phyloP scores from a whole-genome alignment of 2,113 vertebrate genomes.

The Leucopsar rothschildi region DNA sequence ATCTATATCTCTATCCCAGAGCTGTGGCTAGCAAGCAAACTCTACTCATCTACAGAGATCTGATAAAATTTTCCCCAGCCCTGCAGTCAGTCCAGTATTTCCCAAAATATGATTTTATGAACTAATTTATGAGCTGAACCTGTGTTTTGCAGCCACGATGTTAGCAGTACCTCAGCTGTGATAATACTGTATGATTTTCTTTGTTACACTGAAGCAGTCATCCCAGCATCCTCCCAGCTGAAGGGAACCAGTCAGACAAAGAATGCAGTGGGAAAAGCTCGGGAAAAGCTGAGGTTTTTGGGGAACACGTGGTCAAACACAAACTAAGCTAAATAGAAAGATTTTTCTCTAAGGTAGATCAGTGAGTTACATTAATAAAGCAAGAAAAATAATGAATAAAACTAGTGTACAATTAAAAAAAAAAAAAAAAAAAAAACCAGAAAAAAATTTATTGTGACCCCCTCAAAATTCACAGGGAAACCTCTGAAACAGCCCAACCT shows the following conservation, averaged over 20 bases:
- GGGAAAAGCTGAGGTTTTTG: neutral
- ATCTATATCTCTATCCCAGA: neutral
- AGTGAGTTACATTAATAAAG: neutral
- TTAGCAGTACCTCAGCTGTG: neutral
- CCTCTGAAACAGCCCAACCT: neutral
- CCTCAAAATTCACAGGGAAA: neutral
- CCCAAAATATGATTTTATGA: neutral
- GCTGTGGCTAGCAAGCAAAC: neutral
- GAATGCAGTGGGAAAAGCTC: neutral
- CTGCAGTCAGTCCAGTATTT: neutral
- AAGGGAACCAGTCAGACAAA: slow-evolving; percentile 2
- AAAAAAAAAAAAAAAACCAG: neutral
- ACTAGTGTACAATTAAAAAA: neutral
- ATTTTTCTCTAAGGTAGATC: neutral
- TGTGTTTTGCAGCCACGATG: neutral
- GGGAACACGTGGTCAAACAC: neutral
- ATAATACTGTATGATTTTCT: neutral
- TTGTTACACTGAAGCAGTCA: slow-evolving; percentile 9
- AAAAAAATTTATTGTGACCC: neutral
- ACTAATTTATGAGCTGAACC: neutral
- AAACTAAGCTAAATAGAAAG: neutral
- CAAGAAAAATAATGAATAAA: neutral
- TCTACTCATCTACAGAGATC: neutral
- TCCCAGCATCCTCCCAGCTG: neutral
- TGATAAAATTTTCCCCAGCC: neutral